These are phyloP conservation scores for Characodon lateralis DNA, from an alignment of 2,797 vertebrate genomes.

Conservation along the genomic window DNA sequence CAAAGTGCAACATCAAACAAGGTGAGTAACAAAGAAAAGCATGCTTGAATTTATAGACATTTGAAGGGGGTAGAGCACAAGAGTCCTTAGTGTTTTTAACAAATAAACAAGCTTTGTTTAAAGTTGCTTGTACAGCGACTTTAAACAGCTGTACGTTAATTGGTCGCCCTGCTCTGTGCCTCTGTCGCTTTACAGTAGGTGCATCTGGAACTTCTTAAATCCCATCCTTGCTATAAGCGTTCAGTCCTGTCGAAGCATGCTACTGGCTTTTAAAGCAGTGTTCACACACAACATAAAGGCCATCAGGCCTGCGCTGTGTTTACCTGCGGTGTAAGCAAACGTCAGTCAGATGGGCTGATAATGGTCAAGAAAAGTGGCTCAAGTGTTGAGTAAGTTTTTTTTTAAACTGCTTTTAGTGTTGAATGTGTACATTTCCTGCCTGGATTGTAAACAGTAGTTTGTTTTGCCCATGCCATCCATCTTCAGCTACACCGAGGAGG, in stretches of 20 bases:
- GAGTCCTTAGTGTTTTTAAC: background rate
- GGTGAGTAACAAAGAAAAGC: slow-evolving; percentile 73
- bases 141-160: slow-evolving; percentile 19
- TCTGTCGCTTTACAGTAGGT: slow-evolving; percentile 47
- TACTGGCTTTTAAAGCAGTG: slow-evolving; percentile 79
- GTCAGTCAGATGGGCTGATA: slow-evolving; percentile 61
- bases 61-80: background rate
- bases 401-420: slow-evolving; percentile 14
- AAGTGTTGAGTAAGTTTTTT: slow-evolving; percentile 33
- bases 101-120: background rate
- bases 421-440: slow-evolving; percentile 15
- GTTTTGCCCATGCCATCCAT: slow-evolving; percentile 56
- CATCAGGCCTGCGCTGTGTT: slow-evolving; percentile 65
- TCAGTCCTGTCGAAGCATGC: slow-evolving; percentile 64
- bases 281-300: slow-evolving; percentile 66
- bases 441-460: slow-evolving; percentile 42
- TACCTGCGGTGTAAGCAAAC: slow-evolving; percentile 71
- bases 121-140: background rate
- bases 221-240: slow-evolving; percentile 64
- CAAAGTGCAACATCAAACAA: slow-evolving; percentile 87
- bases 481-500: slow-evolving; percentile 43
- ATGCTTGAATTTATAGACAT: background rate
- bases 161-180: slow-evolving; percentile 5
- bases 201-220: slow-evolving; percentile 76
- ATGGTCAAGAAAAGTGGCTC: slow-evolving; percentile 35